Conservation (phyloP, 2,113 vertebrate genomes). For the Tauraco erythrolophus region DNA sequence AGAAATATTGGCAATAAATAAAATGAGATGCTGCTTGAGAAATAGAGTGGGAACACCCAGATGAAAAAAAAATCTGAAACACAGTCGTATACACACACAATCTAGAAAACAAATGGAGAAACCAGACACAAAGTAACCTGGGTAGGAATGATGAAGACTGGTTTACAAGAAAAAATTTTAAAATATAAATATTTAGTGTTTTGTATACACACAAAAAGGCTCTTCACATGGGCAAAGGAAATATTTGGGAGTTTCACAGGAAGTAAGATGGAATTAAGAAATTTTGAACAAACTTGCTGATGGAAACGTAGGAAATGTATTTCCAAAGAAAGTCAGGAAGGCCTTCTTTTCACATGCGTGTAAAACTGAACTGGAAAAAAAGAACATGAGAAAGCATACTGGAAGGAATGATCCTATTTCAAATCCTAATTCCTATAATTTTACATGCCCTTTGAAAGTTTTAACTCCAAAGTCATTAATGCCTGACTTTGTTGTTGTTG, state of each 20-base stretch:
- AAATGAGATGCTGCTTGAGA: background rate
- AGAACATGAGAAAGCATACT: background rate
- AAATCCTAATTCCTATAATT: background rate
- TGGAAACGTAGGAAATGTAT: fast-evolving
- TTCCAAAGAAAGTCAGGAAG: background rate
- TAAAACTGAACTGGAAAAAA: background rate
- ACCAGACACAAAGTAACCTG: background rate
- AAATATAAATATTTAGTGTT: background rate
- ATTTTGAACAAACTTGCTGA: background rate
- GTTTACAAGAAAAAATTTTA: background rate
- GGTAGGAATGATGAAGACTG: background rate
- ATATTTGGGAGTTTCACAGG: background rate
- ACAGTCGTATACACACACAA: background rate
- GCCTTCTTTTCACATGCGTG: background rate
- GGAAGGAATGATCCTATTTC: background rate
- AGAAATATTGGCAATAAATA: background rate
- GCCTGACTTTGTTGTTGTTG: background rate
- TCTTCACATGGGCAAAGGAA: background rate
- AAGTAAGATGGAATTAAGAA: background rate
- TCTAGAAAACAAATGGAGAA: background rate
- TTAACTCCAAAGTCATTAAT: background rate
- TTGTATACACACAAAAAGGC: background rate
- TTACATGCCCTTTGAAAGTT: background rate
- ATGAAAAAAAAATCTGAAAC: background rate
- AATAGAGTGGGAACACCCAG: background rate